Conservation (phyloP, 2,113 vertebrate species). For the Miniopterus natalensis region DNA sequence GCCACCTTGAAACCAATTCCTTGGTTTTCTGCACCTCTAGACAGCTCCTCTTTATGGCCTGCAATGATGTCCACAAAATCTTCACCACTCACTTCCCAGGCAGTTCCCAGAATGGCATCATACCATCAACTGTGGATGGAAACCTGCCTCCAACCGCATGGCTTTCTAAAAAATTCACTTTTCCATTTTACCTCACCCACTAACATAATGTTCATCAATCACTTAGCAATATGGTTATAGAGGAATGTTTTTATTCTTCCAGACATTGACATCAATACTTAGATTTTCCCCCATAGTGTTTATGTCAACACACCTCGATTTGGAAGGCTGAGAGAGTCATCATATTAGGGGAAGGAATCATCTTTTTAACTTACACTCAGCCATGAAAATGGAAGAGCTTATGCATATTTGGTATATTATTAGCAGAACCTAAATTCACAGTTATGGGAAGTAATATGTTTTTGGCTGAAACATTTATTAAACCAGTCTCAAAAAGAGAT, state of each 20-base stretch:
- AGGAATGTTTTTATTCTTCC: conserved; percentile 22
- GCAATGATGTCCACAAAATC: neutral
- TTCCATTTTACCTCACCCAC: conserved; percentile 32
- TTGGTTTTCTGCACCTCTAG: neutral
- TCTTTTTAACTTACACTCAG: conserved; percentile 26
- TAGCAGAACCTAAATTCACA: conserved; percentile 60
- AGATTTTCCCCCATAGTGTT: neutral
- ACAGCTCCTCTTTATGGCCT: neutral
- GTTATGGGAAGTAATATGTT: conserved; percentile 44
- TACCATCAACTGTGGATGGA: neutral
- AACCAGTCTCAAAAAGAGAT: conserved; percentile 55
- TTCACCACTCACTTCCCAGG: neutral
- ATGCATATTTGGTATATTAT: conserved; percentile 28
- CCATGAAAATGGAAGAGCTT: neutral
- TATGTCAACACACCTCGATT: conserved; percentile 36
- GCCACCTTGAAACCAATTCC: neutral
- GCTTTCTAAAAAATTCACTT: conserved; percentile 14
- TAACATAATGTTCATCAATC: neutral
- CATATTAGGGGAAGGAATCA: neutral
- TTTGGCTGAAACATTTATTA: conserved; percentile 61
- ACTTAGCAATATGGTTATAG: conserved; percentile 31
- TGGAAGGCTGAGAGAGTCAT: conserved; percentile 18
- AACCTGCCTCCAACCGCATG: neutral
- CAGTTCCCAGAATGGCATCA: neutral
- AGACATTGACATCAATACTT: neutral